Evolutionary conservation across 2,888 invertebrate species (phyloP), one percentile per base, ranked within the genome.

Genomic region (Tridacna crocea): DNA sequence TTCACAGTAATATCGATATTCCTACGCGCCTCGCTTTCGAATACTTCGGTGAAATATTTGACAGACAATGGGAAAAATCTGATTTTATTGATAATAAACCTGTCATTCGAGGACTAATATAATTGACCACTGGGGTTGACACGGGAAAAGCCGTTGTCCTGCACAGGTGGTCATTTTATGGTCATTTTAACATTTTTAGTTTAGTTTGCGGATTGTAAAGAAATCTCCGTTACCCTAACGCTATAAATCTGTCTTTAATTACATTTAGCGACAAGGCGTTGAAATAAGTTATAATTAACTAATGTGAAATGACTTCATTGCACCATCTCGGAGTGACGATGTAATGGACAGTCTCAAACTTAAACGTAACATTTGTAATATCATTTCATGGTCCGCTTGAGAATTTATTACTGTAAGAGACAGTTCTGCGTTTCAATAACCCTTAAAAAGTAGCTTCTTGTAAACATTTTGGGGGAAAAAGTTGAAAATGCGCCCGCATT

Each of bases 41-140:
- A 36, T 60, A 73, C 73, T 46, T 27, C 47, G 55, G 65, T 66
- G 75, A 51, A 36, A 65, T 75, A 75, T 75, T 66, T 75, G 65
- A 65, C 75, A 75, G 26, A 75, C 65, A 75, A 77, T 70, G 15
- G 77, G 26, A 46, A 72, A 76, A 70, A 58, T 61, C 61, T 36
- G 72, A 77, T 47, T 46, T 70, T 68, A 68, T 65, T 70, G 70
- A 61, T 61, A 68, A 77, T 77, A 77, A 77, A 77, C 60, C 72
- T 77, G 77, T 72, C 77, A 72, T 24, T 19, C 48, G n/a, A 55
- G 76, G 55, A 22, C 47, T 63, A 61, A 61, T 74, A 47, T 74
- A 74, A 61, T 74, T 60, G 61, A 74, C 48, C 48, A 46, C 19
- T 47, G 22, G 17, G n/a, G 55, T 17, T 75, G 75, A 75, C 75